phyloP scores from a whole-genome alignment of 2,113 vertebrate species.

The Sapayoa aenigma region DNA sequence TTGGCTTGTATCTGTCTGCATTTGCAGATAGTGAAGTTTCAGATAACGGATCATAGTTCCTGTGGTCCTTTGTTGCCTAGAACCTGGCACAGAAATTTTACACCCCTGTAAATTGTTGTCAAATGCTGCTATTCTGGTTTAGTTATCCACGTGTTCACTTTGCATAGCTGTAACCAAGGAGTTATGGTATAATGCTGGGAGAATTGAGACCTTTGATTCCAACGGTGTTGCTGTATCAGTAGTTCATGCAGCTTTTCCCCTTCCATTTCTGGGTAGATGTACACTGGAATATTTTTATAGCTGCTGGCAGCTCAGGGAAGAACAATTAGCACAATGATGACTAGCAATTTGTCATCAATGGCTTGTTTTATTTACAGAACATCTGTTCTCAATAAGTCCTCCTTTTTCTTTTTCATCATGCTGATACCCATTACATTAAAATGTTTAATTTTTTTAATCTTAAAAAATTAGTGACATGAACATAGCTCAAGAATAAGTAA shows the following conservation, averaged over 20 bases:
- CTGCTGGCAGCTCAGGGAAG: background rate
- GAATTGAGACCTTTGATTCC: background rate
- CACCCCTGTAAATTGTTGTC: conserved; percentile 38
- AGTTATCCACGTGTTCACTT: background rate
- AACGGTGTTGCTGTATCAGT: background rate
- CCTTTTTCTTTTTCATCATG: background rate
- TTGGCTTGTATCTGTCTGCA: conserved; percentile 36
- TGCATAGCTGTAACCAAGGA: background rate
- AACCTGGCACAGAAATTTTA: background rate
- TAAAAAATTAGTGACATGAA: background rate
- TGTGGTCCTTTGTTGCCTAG: conserved; percentile 45
- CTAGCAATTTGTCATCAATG: background rate
- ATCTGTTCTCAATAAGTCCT: background rate
- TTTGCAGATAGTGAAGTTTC: conserved; percentile 36
- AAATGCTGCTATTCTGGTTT: conserved; percentile 23
- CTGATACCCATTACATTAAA: background rate
- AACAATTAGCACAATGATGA: background rate
- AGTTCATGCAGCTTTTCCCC: background rate
- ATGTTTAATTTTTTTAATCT: background rate
- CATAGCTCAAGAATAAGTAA: background rate
- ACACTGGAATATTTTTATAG: background rate
- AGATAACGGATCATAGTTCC: conserved; percentile 41
- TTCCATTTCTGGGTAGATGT: background rate
- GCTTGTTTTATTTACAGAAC: background rate
- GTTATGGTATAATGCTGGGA: background rate